Evolutionary conservation across 2,797 vertebrate genomes (phyloP).

Genomic region (Gallinago stenura): DNA sequence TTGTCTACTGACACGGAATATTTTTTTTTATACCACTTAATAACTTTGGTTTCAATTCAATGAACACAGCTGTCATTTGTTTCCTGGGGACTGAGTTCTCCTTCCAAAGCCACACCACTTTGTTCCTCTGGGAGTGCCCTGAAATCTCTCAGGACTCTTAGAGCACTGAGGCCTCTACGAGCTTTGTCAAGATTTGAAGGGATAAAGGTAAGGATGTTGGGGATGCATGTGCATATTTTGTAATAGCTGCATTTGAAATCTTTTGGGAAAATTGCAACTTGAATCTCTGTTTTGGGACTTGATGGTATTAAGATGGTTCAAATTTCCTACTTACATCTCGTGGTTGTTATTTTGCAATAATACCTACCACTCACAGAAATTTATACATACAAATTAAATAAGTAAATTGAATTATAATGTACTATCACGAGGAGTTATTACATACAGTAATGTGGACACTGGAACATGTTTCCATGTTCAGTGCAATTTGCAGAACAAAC

Average conservation of each 20-base stretch:
- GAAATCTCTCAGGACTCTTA: conserved; percentile 88
- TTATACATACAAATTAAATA: not conserved
- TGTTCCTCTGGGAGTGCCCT: conserved; percentile 54
- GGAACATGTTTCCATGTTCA: not conserved
- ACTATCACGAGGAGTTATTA: not conserved
- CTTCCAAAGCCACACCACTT: not conserved
- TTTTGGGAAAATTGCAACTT: not conserved
- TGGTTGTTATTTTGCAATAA: not conserved
- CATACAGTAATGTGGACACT: not conserved
- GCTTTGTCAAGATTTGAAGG: conserved; percentile 92
- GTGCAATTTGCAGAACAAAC: not conserved
- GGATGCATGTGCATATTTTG: not conserved
- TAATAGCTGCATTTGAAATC: not conserved
- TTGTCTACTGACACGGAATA: not conserved
- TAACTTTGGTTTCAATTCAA: conserved; percentile 21
- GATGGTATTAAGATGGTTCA: not conserved
- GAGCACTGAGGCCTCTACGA: conserved; percentile 89
- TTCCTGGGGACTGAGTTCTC: not conserved
- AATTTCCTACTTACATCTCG: not conserved
- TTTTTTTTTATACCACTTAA: not conserved
- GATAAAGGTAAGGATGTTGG: conserved; percentile 86
- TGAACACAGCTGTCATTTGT: conserved; percentile 55
- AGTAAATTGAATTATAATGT: not conserved
- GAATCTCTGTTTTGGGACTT: not conserved
- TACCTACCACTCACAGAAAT: not conserved